Percentiles rank a stretch among this genome's conserved stretches.
Evolutionary conservation across 2,113 vertebrate genomes (phyloP).

Genomic region (Ceyx margarethae): DNA sequence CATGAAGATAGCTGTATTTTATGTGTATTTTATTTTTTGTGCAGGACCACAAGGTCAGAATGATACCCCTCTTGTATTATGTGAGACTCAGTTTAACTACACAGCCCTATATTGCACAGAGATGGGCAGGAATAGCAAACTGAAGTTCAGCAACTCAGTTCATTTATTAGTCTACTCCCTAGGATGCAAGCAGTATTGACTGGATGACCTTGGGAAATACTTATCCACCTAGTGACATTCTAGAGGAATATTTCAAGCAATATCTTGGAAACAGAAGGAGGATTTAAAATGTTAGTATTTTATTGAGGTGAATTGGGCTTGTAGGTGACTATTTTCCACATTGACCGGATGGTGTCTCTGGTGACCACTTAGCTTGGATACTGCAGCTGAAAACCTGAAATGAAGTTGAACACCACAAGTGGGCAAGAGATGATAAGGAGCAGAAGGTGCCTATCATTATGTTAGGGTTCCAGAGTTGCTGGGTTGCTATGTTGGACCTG

Average conservation of each 20-base stretch:
- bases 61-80: not conserved
- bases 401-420: not conserved
- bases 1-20: not conserved
- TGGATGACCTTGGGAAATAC: not conserved
- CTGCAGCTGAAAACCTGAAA: not conserved
- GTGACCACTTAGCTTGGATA: not conserved
- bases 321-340: not conserved
- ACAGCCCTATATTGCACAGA: not conserved
- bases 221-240: not conserved
- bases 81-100: not conserved
- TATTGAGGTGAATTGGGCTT: not conserved
- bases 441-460: not conserved
- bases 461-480: not conserved
- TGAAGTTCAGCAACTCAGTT: not conserved
- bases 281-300: not conserved
- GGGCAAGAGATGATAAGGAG: not conserved
- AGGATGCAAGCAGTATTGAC: not conserved
- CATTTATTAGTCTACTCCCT: not conserved
- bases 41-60: not conserved
- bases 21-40: too few species aligned
- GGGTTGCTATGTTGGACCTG: not conserved
- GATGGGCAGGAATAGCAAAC: not conserved
- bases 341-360: not conserved
- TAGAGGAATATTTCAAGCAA: not conserved
- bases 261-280: not conserved